These are phyloP conservation scores for Orbicella faveolata DNA, from an alignment of 64 coral and sea anemone genomes.

Conservation along the genomic window DNA sequence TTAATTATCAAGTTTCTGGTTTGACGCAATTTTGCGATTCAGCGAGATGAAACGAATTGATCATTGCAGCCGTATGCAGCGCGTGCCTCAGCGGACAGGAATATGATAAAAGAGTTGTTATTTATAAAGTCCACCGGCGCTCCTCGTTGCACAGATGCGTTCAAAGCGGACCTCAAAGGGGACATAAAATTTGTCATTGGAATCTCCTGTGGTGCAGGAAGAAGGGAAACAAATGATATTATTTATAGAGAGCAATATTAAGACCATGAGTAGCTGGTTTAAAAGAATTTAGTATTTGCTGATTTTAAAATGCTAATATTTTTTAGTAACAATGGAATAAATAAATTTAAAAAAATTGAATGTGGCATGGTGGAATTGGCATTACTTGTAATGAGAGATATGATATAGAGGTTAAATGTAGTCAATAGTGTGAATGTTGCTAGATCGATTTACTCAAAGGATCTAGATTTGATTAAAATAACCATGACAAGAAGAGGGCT, in stretches of 20 bases:
- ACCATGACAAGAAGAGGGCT: too few species aligned
- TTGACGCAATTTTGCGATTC: background rate
- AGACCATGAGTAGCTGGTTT: too few species aligned
- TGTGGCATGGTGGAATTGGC: too few species aligned
- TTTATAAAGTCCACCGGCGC: background rate
- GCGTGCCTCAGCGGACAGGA: background rate
- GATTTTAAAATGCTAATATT: too few species aligned
- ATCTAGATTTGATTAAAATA: too few species aligned
- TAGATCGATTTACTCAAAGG: too few species aligned
- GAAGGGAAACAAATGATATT: background rate
- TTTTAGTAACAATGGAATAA: too few species aligned
- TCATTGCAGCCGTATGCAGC: background rate
- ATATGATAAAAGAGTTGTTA: background rate
- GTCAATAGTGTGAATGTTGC: too few species aligned
- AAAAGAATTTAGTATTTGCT: too few species aligned
- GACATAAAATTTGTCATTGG: background rate
- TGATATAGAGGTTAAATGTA: too few species aligned
- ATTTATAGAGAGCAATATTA: background rate
- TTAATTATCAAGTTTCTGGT: background rate
- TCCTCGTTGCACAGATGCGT: background rate
- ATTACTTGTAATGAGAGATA: too few species aligned
- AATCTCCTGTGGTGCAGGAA: background rate
- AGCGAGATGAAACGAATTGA: background rate
- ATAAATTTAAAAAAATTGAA: too few species aligned
- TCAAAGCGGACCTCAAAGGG: background rate